Base-by-base conservation (phyloP, 2,888 invertebrate species). In the Bugula neritina region DNA sequence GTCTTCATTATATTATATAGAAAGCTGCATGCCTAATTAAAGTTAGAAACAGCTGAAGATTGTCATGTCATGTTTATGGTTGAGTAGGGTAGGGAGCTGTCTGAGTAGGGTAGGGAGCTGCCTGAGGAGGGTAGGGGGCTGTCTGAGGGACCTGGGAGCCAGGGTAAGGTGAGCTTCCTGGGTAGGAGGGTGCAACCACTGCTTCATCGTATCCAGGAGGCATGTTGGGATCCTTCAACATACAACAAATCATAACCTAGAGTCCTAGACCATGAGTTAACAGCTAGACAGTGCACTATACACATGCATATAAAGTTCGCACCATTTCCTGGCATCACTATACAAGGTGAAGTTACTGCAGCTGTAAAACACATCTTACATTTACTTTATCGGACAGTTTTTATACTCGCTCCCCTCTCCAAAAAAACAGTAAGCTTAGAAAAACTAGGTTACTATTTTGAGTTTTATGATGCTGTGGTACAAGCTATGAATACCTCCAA, bases 121-220 rank as follows among this genome's bases (percentile, higher is more conserved):
- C 27, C 25, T 27, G 21, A 5, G n/a, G 3, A 55, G 55, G 55
- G 43, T 43, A 43, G 17, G 43, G 43, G 3, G 43, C 43, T 43
- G 43, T 10, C 43, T 10, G 3, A n/a, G 55, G 55, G n/a, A n/a
- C n/a, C n/a, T n/a, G n/a, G n/a, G n/a, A n/a, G n/a, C n/a, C n/a
- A 13, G 55, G 55, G n/a, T 55, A 55, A 13, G 55, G 55, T 55
- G 55, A 10, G n/a, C n/a, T 23, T 55, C n/a, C n/a, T 5, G 55
- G 25, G 3, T 17, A 23, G 23, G 13, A 31, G 2, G 63, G 63
- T 10, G 63, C 63, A 25, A 5, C 2, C 29, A 63, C 13, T 21
- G 63, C 63, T 3, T 63, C 63, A 63, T 63, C 63, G 31, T 63
- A 63, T 2, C 31, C 63, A 31, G 63, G 63, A 10, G 63, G 63